phyloP scores from a whole-genome alignment of 2,888 invertebrate species.

The Tupiocoris notatus region DNA sequence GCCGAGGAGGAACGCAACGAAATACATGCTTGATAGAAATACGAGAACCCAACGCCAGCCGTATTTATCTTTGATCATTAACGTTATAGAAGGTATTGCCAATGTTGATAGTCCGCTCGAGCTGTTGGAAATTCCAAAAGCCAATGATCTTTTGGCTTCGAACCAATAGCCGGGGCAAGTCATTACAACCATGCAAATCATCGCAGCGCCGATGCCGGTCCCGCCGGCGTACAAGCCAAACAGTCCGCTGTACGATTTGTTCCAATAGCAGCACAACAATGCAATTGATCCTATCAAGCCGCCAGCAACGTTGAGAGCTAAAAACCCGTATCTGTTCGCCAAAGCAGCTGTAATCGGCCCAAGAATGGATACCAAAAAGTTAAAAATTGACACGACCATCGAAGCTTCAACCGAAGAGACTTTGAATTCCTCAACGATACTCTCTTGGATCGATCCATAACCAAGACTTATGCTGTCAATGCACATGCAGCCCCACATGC shows the following conservation, averaged over 20 bases:
- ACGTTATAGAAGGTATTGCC: background rate
- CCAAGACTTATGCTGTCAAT: conserved; percentile 23
- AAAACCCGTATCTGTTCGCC: conserved; percentile 31
- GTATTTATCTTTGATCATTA: background rate
- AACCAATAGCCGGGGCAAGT: conserved; percentile 36
- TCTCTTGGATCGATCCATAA: conserved; percentile 12
- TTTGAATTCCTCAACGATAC: background rate
- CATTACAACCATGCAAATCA: conserved; percentile 35
- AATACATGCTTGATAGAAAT: background rate
- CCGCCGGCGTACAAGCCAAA: background rate
- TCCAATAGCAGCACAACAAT: conserved; percentile 1
- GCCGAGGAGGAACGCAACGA: conserved; percentile 6
- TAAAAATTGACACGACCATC: conserved; percentile 23
- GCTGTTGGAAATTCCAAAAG: conserved; percentile 31
- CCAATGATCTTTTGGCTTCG: conserved; percentile 26
- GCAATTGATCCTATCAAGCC: background rate
- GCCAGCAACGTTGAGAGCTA: conserved; percentile 14
- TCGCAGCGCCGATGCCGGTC: conserved; percentile 10
- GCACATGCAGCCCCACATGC: conserved; percentile 14
- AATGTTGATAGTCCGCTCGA: conserved; percentile 12
- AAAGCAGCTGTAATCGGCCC: conserved; percentile 30
- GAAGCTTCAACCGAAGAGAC: conserved; percentile 8
- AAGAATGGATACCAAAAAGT: conserved; percentile 25
- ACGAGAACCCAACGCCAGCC: conserved; percentile 20
- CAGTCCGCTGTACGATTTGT: background rate